Percentiles rank a stretch among this genome's conserved stretches.
These are phyloP conservation scores for Nerophis lumbriciformis DNA, from an alignment of 2,113 vertebrate species.

Conservation along the genomic window DNA sequence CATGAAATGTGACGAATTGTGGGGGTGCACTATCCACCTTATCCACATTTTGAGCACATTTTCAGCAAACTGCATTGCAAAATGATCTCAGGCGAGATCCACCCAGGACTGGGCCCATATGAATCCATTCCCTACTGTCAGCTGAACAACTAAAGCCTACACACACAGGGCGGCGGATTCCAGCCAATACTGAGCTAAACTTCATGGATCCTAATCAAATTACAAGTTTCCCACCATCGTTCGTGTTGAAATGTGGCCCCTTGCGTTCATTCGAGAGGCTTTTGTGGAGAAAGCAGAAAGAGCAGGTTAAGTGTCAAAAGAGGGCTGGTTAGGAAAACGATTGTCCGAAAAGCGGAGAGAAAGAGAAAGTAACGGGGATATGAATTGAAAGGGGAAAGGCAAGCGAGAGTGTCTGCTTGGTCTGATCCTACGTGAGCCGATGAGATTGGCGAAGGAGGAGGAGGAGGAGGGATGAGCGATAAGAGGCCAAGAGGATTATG, in stretches of 20 bases:
- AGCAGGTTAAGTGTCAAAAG: slow-evolving; percentile 36
- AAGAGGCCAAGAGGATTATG: slow-evolving; percentile 70
- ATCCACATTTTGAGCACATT: too few relatives aligned
- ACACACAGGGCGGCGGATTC: not conserved
- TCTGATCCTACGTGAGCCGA: slow-evolving; percentile 63
- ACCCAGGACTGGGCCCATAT: too few relatives aligned
- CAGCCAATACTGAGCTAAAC: not conserved
- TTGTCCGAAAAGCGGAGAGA: slow-evolving; percentile 36
- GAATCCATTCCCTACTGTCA: too few relatives aligned
- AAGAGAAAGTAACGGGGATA: slow-evolving; percentile 48
- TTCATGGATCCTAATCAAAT: not conserved
- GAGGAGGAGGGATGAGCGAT: slow-evolving; percentile 54
- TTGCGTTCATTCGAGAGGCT: slow-evolving; percentile 50
- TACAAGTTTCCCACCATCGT: slow-evolving; percentile 40
- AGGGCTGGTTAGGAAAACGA: not conserved
- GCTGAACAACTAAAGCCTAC: too few relatives aligned
- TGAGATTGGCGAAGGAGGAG: slow-evolving; percentile 59
- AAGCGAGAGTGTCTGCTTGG: slow-evolving; percentile 50
- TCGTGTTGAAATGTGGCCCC: slow-evolving; percentile 24
- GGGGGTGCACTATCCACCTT: too few relatives aligned
- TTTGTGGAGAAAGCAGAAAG: slow-evolving; percentile 39
- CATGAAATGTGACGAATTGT: too few relatives aligned
- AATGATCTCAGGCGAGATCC: too few relatives aligned
- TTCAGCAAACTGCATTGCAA: too few relatives aligned
- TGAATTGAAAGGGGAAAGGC: slow-evolving; percentile 46